Percentiles rank a stretch among this genome's conserved stretches.
phyloP scores from a whole-genome alignment of 1,140 invertebrate genomes.

The Papilio polyxenes region DNA sequence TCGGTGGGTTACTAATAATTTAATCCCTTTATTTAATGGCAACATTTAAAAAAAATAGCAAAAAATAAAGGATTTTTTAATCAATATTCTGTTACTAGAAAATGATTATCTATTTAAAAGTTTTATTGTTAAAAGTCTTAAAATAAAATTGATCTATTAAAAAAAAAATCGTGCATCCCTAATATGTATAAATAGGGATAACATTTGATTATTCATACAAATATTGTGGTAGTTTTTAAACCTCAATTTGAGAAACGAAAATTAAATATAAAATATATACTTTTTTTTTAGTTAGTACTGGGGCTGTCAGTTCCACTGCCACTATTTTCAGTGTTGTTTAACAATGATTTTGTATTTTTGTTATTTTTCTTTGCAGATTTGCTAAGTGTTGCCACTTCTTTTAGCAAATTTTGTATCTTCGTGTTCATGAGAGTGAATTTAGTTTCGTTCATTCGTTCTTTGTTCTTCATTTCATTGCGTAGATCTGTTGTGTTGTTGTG shows the following conservation, averaged over 20 bases:
- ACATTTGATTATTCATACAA: not conserved
- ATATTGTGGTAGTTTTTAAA: not conserved
- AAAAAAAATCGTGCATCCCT: slow-evolving; percentile 11
- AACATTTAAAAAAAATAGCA: too few relatives aligned
- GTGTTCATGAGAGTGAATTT: slow-evolving; percentile 90
- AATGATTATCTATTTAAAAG: too few relatives aligned
- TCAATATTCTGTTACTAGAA: too few relatives aligned
- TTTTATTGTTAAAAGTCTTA: not conserved
- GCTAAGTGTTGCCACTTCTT: slow-evolving; percentile 91
- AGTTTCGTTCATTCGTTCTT: slow-evolving; percentile 90
- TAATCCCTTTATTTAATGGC: too few relatives aligned
- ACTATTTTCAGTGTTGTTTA: slow-evolving; percentile 83
- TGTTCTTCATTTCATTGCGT: slow-evolving; percentile 90
- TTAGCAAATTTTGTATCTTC: slow-evolving; percentile 88
- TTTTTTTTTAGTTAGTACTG: slow-evolving; percentile 78
- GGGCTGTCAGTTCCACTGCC: slow-evolving; percentile 89
- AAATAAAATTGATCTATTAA: not conserved
- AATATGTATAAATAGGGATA: not conserved
- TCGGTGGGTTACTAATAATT: not conserved
- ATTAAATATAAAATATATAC: slow-evolving; percentile 39
- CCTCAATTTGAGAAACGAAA: slow-evolving; percentile 32
- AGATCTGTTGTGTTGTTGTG: slow-evolving; percentile 93
- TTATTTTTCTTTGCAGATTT: slow-evolving; percentile 87
- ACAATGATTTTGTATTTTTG: slow-evolving; percentile 68
- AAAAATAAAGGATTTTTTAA: too few relatives aligned